These are phyloP conservation scores for Tromatobia lineatoria DNA, from an alignment of 2,888 invertebrate species.

Conservation along the genomic window DNA sequence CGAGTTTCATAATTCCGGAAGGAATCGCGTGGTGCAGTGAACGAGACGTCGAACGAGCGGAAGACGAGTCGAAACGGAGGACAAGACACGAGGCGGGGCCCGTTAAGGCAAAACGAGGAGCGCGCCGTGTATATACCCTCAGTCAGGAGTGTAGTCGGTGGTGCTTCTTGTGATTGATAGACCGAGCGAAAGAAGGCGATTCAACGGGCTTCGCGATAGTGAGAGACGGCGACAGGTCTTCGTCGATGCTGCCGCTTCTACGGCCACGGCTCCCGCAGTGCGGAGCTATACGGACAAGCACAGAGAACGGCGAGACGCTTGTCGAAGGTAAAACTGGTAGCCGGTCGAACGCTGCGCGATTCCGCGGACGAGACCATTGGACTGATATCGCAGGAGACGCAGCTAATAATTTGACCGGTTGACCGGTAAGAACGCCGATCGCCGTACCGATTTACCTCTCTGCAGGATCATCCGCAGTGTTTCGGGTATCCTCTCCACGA, in stretches of 20 bases:
- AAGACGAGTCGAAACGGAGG: slow-evolving; percentile 63
- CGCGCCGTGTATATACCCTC: slow-evolving; percentile 65
- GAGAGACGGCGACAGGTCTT: slow-evolving; percentile 10
- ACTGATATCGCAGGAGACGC: background rate
- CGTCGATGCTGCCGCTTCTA: slow-evolving; percentile 3
- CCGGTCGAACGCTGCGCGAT: slow-evolving; percentile 64
- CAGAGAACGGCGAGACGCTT: slow-evolving; percentile 11
- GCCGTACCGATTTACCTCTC: background rate
- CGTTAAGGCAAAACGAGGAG: slow-evolving; percentile 77
- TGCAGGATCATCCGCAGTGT: slow-evolving; percentile 73
- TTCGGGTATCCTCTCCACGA: slow-evolving; percentile 70
- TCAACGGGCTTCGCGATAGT: slow-evolving; percentile 8
- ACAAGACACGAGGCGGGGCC: slow-evolving; percentile 54
- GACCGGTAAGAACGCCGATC: background rate
- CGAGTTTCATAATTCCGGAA: slow-evolving; percentile 70
- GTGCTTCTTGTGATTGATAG: slow-evolving; percentile 77
- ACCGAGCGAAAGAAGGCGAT: slow-evolving; percentile 38
- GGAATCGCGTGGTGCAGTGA: slow-evolving; percentile 45
- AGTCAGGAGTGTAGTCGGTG: slow-evolving; percentile 26
- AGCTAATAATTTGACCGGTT: background rate
- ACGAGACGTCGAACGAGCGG: slow-evolving; percentile 4
- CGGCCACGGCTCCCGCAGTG: background rate
- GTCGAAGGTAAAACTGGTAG: slow-evolving; percentile 57
- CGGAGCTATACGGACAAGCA: background rate
- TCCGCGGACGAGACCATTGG: background rate